phyloP scores from a whole-genome alignment of 1,140 invertebrate species.

The Formica selysi region DNA sequence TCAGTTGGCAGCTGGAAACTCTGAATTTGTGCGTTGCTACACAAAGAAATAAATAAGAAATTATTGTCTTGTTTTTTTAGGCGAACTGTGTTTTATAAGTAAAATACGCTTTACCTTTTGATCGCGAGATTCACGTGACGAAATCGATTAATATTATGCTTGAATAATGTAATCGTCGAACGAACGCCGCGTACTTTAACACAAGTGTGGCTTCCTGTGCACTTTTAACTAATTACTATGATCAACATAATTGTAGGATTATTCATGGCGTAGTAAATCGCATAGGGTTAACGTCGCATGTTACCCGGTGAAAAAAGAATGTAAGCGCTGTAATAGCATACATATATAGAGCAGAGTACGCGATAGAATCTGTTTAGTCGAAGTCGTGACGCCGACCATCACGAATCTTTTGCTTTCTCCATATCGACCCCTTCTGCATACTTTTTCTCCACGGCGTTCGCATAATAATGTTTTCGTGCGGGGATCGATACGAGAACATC shows the following conservation, averaged over 20 bases:
- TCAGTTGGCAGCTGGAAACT: conserved; percentile 57
- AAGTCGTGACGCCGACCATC: conserved; percentile 80
- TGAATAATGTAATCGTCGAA: conserved; percentile 34
- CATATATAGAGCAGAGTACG: conserved; percentile 77
- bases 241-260: conserved; percentile 86
- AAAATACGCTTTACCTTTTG: neutral
- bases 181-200: conserved; percentile 67
- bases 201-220: conserved; percentile 72
- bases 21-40: conserved; percentile 11
- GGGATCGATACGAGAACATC: conserved; percentile 50
- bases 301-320: conserved; percentile 65
- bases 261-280: conserved; percentile 72
- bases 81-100: neutral
- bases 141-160: conserved; percentile 35
- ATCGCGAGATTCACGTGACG: neutral
- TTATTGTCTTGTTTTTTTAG: neutral
- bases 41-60: conserved; percentile 2
- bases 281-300: conserved; percentile 65
- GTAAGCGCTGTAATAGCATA: conserved; percentile 73
- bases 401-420: conserved; percentile 79
- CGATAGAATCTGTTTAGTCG: conserved; percentile 79
- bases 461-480: conserved; percentile 63
- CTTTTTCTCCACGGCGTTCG: conserved; percentile 59
- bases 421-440: conserved; percentile 60
- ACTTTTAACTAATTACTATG: conserved; percentile 85